Evolutionary conservation across 2,888 invertebrate species (phyloP).

Genomic region (Drosophila affinis): DNA sequence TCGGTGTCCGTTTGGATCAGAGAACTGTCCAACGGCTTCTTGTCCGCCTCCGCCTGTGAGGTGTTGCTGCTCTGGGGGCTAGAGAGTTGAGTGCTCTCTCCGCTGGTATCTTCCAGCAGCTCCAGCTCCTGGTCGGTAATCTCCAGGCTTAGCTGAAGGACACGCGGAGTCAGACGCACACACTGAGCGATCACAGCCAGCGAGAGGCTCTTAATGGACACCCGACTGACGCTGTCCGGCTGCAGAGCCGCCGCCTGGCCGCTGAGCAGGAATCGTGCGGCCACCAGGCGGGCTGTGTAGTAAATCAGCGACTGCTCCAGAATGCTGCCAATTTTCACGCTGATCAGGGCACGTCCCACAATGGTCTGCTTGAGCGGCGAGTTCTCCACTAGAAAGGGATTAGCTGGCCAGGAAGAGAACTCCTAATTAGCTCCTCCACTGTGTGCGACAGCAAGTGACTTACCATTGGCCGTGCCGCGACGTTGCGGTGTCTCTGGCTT

Average conservation of each 20-base stretch:
- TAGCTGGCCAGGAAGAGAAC: constrained; percentile 57
- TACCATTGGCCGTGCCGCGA: constrained; percentile 68
- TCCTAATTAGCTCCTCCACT: constrained; percentile 50
- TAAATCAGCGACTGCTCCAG: constrained; percentile 82
- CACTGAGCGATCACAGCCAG: constrained; percentile 91
- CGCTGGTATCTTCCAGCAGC: constrained; percentile 37
- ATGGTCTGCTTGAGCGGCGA: constrained; percentile 67
- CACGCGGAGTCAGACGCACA: constrained; percentile 89
- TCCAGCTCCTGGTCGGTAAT: constrained; percentile 84
- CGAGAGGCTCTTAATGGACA: constrained; percentile 95
- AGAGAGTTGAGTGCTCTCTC: constrained; percentile 50
- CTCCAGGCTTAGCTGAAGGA: constrained; percentile 88
- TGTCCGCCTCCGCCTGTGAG: constrained; percentile 71
- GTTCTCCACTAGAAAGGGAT: constrained; percentile 75
- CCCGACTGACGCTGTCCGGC: constrained; percentile 90
- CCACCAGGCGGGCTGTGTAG: constrained; percentile 82
- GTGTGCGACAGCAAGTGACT: constrained; percentile 22
- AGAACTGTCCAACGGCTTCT: constrained; percentile 61
- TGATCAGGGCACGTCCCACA: constrained; percentile 62
- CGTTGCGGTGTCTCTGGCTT: constrained; percentile 49
- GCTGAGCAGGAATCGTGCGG: constrained; percentile 82
- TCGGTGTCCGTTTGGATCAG: constrained; percentile 23
- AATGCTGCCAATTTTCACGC: constrained; percentile 81
- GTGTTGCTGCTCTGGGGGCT: constrained; percentile 75
- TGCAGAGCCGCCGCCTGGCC: constrained; percentile 85